phyloP scores from a whole-genome alignment of 2,113 vertebrate genomes.

The Prunella himalayana region DNA sequence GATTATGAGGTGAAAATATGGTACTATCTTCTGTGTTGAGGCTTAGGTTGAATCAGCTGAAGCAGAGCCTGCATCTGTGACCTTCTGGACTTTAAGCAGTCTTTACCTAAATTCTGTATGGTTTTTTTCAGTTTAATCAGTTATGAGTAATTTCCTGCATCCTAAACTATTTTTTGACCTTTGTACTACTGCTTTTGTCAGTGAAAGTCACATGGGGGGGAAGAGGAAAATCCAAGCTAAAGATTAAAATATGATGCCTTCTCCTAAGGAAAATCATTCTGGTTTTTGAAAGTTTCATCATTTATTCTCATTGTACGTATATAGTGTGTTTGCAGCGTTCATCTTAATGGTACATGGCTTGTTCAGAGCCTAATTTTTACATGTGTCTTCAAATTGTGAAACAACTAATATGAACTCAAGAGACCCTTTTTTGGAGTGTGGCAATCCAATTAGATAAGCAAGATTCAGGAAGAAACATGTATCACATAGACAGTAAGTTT shows the following conservation, averaged over 20 bases:
- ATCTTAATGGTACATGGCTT: background rate
- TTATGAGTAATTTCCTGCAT: background rate
- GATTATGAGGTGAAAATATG: background rate
- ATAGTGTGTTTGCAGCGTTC: background rate
- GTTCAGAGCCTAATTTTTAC: background rate
- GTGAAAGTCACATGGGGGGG: background rate
- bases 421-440: background rate
- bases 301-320: background rate
- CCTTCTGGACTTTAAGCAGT: background rate
- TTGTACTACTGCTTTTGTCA: background rate
- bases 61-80: background rate
- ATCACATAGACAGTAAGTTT: background rate
- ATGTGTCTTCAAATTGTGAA: background rate
- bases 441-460: background rate
- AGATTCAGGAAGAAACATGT: background rate
- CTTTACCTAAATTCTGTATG: background rate
- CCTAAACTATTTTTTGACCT: background rate
- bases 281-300: background rate
- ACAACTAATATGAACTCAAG: background rate
- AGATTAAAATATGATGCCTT: slow-evolving; percentile 24
- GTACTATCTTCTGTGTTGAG: background rate
- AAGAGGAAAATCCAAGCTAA: background rate
- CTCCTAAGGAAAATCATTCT: background rate
- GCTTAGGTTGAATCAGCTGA: background rate
- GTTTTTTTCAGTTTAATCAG: background rate